These are phyloP conservation scores for Harpagifer antarcticus DNA, from an alignment of 2,797 vertebrate genomes.

Conservation along the genomic window DNA sequence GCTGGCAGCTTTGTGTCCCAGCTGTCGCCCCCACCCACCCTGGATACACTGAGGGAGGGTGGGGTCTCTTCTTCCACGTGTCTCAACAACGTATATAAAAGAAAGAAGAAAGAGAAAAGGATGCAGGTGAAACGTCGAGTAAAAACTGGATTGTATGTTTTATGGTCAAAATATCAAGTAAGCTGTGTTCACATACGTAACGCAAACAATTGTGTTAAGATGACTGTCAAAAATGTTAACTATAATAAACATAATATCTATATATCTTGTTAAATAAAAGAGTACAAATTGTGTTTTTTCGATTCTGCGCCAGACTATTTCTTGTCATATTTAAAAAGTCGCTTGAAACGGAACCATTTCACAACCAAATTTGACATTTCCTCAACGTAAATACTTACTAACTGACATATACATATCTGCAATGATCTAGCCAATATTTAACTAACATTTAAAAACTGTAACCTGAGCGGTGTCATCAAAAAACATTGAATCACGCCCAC, in stretches of 20 bases:
- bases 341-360: background rate
- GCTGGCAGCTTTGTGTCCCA: slow-evolving; percentile 38
- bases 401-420: background rate
- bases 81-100: background rate
- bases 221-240: background rate
- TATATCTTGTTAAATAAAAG: too few relatives aligned
- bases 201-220: background rate
- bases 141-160: too few relatives aligned
- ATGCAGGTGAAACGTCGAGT: background rate
- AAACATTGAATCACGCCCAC: background rate
- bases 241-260: too few relatives aligned
- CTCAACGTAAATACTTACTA: too few relatives aligned
- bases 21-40: slow-evolving; percentile 40
- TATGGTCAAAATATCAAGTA: too few relatives aligned
- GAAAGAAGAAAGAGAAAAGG: background rate
- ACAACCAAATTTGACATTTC: background rate
- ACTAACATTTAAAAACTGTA: background rate
- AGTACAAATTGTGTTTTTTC: background rate
- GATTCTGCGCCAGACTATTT: background rate
- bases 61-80: slow-evolving; percentile 4
- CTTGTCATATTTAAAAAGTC: too few relatives aligned
- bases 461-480: background rate
- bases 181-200: too few relatives aligned
- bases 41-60: background rate
- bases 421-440: background rate